Evolutionary conservation across 1,140 invertebrate genomes (phyloP), one percentile per base, ranked within the genome.

Genomic region (Plectus sambesii): DNA sequence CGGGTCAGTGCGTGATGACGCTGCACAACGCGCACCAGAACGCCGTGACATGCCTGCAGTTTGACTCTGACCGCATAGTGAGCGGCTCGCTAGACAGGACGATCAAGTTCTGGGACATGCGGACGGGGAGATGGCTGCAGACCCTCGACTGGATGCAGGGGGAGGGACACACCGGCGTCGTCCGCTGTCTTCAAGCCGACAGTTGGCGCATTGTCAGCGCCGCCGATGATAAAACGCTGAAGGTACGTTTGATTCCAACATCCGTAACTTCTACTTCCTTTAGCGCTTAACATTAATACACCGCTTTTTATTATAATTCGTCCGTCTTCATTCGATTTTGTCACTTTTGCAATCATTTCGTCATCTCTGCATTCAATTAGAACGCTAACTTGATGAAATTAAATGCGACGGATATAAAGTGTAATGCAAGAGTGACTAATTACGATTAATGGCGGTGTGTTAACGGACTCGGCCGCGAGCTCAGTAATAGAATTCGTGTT

Each of bases 71-170:
- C 8, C 60, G 72, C 22, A 73, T 76, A 19, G 67, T 76, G 22
- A 58, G 51, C 53, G 75, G 75, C 5, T 75, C 73, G 15, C 62
- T 76, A 12, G 75, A 76, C 56, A 70, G 72, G 48, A 76, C 73
- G 40, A 70, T 76, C 19, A 74, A 74, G 49, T 69, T 75, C 39
- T 77, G 75, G 75, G 69, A 71, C 43, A 60, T 76, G 5, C 58
- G 62, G 29, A 70, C 66, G 3, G 73, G 73, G 4, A 54, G 69
- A 29, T 76, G 74, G 60, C 53, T 75, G n/a, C 72, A 72, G 26
- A 76, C 74, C 12, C 72, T 77, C 20, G 75, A 77, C 58, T 77
- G 76, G 76, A 76, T 74, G 65, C 70, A 69, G 42, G 71, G 73
- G 19, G 76, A 77, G 62, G 76, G 76, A 4, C 75, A 77, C 57